Evolutionary conservation across 2,888 invertebrate species (phyloP), one percentile per base, ranked within the genome.

Genomic region (Amiota communis): DNA sequence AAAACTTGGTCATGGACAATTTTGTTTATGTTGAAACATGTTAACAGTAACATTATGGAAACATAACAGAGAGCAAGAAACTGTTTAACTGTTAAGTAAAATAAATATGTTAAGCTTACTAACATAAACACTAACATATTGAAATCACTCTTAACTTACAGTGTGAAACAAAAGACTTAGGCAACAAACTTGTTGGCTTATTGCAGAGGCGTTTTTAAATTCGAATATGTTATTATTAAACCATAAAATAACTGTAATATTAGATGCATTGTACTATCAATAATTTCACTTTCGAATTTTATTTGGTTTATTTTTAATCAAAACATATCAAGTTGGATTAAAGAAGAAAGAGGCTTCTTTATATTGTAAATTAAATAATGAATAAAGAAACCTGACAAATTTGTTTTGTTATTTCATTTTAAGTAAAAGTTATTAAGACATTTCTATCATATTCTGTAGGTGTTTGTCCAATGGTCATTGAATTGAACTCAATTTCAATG

Each of bases 1-100:
- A 23, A 36, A 63, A 36, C 36, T 63, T 63, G 63, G 63, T 63
- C 63, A 63, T 63, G 63, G 63, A 63, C 63, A 63, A 36, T 36
- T 10, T 12, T 51, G 13, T 51, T 51, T 51, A 51, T n/a, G n/a
- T 51, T 51, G 36, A 36, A 36, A 36, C 36, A 36, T 36, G 36
- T 6, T 36, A 36, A 36, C 36, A 36, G 36, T 36, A 36, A 36
- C 36, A 36, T 36, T 36, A 36, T 36, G 36, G 3, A 36, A 36
- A 36, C 6, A 36, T 36, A 36, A 36, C 36, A 36, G 36, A 6
- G 36, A 6, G 6, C 36, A 36, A 6, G 36, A 36, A 36, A 36
- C 36, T 23, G 1, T 36, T 36, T 36, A 36, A 0, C 36, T 36
- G 36, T 36, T 36, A 36, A 36, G 3, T 36, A 6, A 36, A 36